Conservation (phyloP, 1,140 invertebrate species). For the Heliconius congener region DNA sequence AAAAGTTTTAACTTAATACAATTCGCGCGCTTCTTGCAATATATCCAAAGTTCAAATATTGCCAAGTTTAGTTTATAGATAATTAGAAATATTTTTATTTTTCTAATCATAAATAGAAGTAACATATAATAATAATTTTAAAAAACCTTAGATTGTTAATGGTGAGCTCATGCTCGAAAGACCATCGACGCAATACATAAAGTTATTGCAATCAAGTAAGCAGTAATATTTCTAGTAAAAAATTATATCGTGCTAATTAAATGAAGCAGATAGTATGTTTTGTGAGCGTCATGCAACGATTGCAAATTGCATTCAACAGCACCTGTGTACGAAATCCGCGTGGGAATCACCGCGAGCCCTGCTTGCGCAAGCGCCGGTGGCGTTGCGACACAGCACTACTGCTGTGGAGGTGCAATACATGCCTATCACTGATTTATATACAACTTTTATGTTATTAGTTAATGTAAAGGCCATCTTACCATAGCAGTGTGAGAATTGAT, state of each 20-base stretch:
- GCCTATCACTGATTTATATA: not conserved
- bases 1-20: no score
- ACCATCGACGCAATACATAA: not conserved
- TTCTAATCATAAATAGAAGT: no score
- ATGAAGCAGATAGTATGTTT: constrained; percentile 38
- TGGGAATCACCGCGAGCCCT: constrained; percentile 65
- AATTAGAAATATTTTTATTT: no score
- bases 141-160: no score
- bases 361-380: constrained; percentile 59
- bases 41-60: no score
- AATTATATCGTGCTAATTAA: constrained; percentile 12
- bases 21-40: no score
- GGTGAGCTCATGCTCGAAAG: no score
- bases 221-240: not conserved
- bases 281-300: constrained; percentile 54
- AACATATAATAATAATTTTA: no score
- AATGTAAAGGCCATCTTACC: no score
- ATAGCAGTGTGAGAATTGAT: no score
- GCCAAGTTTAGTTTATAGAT: no score
- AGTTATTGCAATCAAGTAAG: not conserved
- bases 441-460: no score
- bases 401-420: constrained; percentile 6
- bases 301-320: constrained; percentile 58
- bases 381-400: constrained; percentile 56
- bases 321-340: constrained; percentile 76